Evolutionary conservation across 2,888 invertebrate genomes (phyloP).

Genomic region (Raillietiella orientalis): DNA sequence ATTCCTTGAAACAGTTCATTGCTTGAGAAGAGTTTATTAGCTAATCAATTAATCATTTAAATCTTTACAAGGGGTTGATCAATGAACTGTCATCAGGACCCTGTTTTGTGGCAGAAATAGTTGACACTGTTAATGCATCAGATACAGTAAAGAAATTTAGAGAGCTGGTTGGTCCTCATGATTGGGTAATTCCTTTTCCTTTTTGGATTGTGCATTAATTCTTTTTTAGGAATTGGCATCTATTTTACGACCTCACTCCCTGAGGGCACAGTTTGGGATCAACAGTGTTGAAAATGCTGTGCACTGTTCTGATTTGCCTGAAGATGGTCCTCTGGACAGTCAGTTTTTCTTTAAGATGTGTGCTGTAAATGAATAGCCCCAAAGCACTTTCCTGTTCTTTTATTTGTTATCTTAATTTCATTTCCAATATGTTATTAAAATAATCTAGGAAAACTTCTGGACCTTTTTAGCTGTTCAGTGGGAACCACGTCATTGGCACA

Average conservation of each 20-base stretch:
- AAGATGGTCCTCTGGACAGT: conserved; percentile 57
- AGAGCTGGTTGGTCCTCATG: conserved; percentile 51
- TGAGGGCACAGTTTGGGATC: conserved; percentile 50
- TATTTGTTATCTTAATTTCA: too few species aligned
- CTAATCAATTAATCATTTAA: too few species aligned
- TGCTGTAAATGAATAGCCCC: too few species aligned
- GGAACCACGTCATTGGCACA: too few species aligned
- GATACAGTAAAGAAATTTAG: conserved; percentile 24
- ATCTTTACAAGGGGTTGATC: too few species aligned
- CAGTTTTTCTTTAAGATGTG: too few species aligned
- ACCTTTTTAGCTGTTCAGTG: too few species aligned
- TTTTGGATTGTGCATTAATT: conserved; percentile 2
- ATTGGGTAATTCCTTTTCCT: conserved; percentile 29
- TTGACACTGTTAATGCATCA: conserved; percentile 6
- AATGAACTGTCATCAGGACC: conserved; percentile 7
- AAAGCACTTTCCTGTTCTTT: too few species aligned
- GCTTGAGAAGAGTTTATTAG: too few species aligned
- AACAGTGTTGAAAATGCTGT: conserved; percentile 55
- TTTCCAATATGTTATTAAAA: too few species aligned
- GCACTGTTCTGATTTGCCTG: conserved; percentile 71
- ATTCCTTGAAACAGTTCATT: too few species aligned
- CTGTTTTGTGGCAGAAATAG: conserved; percentile 7
- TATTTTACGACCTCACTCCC: conserved; percentile 42
- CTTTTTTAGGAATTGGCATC: not conserved
- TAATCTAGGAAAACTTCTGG: conserved; percentile 12